Base-by-base conservation (phyloP, 2,888 invertebrate genomes). In the Clostera curtula region DNA sequence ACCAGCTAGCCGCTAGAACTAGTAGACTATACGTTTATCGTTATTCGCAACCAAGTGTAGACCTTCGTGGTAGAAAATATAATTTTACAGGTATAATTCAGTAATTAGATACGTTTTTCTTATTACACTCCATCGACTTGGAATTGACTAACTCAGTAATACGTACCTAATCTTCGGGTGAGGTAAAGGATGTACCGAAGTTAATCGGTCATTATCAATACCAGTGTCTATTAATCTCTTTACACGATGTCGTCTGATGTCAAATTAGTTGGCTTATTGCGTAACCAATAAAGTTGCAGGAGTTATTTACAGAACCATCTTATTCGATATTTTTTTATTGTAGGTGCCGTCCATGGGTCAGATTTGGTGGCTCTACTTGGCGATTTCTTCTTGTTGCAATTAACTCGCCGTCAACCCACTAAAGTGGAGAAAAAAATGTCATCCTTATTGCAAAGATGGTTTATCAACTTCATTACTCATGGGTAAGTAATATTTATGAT, bases 331-430 rank as follows among this genome's bases (percentile, higher is more conserved):
- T n/a, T n/a, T n/a, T 10, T 10, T 5, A 5, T 19, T 10, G 5
- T 37, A 86, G 90, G 90, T 29, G 86, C 89, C n/a, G 84, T 86
- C 0, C 89, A 90, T 41, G 88, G 90, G 3, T 84, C 89, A 0
- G 91, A 91, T 60, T 64, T 91, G 31, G 77, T 90, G 5, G 74
- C 90, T 15, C 59, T 91, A 12, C 76, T 91, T 41, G 91, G 91
- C 3, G 90, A 90, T 19, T 83, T 87, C 16, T 56, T 90, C 18
- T 85, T 89, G 55, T 88, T 89, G 41, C 89, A 90, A 72, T 77
- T 90, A 30, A 86, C 88, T 1, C 85, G 91, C 15, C 75, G 90
- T 23, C 83, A 89, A 5, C 85, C 89, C 27, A 86, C 82, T 9
- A 55, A 72, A 12, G 77, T 82, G 3, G 91, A 92, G 56, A 87